Base-by-base conservation (phyloP, 2,888 invertebrate genomes). In the Aporophyla nigra region DNA sequence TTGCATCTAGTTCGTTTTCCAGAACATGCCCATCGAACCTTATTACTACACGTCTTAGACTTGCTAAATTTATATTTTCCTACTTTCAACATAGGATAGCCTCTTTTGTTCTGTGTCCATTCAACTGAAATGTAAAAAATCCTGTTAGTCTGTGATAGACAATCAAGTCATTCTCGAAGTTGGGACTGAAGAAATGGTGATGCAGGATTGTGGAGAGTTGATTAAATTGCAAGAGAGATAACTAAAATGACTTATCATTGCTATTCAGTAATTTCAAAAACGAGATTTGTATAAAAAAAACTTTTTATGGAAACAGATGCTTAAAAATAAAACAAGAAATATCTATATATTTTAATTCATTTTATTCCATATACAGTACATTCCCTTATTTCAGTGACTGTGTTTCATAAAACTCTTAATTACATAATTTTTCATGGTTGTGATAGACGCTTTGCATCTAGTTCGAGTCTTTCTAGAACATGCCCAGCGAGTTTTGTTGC, bases 1-100 rank as follows among this genome's bases (percentile, higher is more conserved):
- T 74, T 87, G 74, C 93, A 93, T 68, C 83, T 89, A 9, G 91
- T 91, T 24, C 88, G 79, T 62, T 90, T 91, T 7, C 82, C 83
- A 43, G 90, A 86, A 71, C 91, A 92, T 27, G 85, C 83, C 91
- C 91, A 91, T 12, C 91, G 74, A 16, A 83, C 74, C 12, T 76
- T 82, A 51, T 71, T 75, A 51, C 51, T 75, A 12, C 21, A 33
- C 5, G 49, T 49, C 46, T 51, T 65, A 9, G 68, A 65, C 46
- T 66, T 83, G n/a, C 83, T 70, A 33, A 72, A 83, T 58, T 66
- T 61, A 51, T 67, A 62, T 14, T 63, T 27, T 14, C 80, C 83
- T 19, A 80, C 40, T 43, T 21, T 69, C 7, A 83, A 40, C 76
- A 84, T 71, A 16, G 49, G 21, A n/a, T 33, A 56, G 10, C 84